Evolutionary conservation across 2,113 vertebrate genomes (phyloP).

Genomic region (Manacus vitellinus): DNA sequence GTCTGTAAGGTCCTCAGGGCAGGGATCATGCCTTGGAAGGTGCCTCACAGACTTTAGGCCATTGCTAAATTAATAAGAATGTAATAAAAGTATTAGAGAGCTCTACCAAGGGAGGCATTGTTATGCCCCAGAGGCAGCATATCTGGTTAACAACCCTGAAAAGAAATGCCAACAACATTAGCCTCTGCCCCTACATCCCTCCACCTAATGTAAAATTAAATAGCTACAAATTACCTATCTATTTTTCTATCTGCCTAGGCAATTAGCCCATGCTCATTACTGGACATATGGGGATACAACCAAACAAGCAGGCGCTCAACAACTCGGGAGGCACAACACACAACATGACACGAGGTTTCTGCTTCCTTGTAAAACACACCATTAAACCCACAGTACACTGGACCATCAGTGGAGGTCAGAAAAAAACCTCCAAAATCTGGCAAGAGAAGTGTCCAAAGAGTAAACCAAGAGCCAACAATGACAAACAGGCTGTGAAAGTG

Average conservation of each 20-base stretch:
- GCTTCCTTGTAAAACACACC: not conserved
- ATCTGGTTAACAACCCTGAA: constrained; percentile 70
- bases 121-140: constrained; percentile 63
- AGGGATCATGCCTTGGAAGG: constrained; percentile 62
- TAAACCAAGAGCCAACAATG: not conserved
- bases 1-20: constrained; percentile 56
- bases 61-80: constrained; percentile 65
- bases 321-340: not conserved
- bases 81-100: constrained; percentile 65
- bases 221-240: constrained; percentile 68
- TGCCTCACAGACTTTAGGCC: constrained; percentile 57
- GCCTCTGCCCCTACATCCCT: constrained; percentile 67
- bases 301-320: not conserved
- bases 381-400: not conserved
- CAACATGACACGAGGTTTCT: not conserved
- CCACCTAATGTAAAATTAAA: constrained; percentile 68
- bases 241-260: constrained; percentile 66
- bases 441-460: not conserved
- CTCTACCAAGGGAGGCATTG: constrained; percentile 41
- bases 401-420: not conserved
- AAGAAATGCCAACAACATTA: constrained; percentile 70
- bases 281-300: constrained; percentile 52
- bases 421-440: not conserved
- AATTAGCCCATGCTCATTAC: constrained; percentile 60
- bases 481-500: not conserved